Conservation (phyloP, 1,140 invertebrate genomes). For the Meloidogyne hapla region DNA sequence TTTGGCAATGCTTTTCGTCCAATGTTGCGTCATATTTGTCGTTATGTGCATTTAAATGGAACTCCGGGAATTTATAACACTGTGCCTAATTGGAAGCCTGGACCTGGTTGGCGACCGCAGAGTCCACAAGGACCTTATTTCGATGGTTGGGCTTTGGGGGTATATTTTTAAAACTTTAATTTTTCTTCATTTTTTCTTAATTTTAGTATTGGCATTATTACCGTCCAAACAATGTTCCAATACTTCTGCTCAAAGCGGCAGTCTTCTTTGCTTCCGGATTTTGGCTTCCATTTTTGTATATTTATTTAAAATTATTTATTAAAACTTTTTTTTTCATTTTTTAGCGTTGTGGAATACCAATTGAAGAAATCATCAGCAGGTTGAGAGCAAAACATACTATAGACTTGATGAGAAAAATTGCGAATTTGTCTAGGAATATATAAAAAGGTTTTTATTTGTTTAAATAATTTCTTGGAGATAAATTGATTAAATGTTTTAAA, state of each 20-base stretch:
- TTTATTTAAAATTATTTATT: background rate
- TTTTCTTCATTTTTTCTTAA: slow-evolving; percentile 35
- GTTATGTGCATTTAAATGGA: slow-evolving; percentile 33
- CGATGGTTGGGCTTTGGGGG: slow-evolving; percentile 50
- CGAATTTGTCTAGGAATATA: no score
- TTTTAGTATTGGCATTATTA: background rate
- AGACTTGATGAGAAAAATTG: no score
- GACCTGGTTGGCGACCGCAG: slow-evolving; percentile 37
- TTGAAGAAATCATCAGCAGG: slow-evolving; percentile 41
- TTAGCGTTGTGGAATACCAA: slow-evolving; percentile 49
- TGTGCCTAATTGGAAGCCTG: slow-evolving; percentile 29
- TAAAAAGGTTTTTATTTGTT: no score
- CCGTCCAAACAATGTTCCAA: slow-evolving; percentile 37
- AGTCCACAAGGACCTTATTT: slow-evolving; percentile 43
- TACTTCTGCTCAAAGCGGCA: slow-evolving; percentile 40
- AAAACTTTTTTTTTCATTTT: background rate
- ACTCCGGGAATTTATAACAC: slow-evolving; percentile 34
- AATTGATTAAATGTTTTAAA: slow-evolving; percentile 15
- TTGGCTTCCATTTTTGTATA: slow-evolving; percentile 52
- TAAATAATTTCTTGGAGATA: background rate
- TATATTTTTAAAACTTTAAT: slow-evolving; percentile 47
- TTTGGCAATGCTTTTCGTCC: slow-evolving; percentile 27
- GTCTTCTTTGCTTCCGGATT: slow-evolving; percentile 46
- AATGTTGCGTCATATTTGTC: slow-evolving; percentile 32
- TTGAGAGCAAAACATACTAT: background rate